Conservation (phyloP, 2,113 vertebrate genomes). For the Microtus richardsoni region DNA sequence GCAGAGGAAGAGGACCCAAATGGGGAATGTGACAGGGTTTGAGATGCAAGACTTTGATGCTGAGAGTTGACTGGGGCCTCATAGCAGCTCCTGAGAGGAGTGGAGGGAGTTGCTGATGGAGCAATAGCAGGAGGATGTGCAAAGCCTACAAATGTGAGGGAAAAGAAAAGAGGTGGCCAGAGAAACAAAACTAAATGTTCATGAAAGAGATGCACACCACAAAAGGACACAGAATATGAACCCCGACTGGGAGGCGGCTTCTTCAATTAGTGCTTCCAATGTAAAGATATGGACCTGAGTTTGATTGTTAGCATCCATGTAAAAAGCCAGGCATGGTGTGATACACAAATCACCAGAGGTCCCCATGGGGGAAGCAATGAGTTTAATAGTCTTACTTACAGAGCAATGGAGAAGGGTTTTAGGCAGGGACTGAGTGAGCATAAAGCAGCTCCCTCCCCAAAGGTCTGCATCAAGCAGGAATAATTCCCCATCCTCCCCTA, state of each 20-base stretch:
- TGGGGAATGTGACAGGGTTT: not conserved
- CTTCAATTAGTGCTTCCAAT: not conserved
- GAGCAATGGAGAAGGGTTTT: not conserved
- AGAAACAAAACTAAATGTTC: not conserved
- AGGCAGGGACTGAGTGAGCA: not conserved
- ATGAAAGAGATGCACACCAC: slow-evolving; percentile 18
- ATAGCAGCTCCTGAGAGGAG: not conserved
- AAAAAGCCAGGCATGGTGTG: not conserved
- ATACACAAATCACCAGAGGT: not conserved
- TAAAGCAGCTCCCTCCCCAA: too few species aligned
- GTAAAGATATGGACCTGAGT: not conserved
- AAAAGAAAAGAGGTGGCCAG: not conserved
- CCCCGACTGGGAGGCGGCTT: not conserved
- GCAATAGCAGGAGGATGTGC: not conserved
- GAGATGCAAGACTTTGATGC: not conserved
- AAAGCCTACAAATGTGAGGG: not conserved
- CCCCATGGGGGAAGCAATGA: not conserved
- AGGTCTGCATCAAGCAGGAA: not conserved
- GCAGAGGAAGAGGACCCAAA: slow-evolving; percentile 10
- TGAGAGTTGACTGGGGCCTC: not conserved
- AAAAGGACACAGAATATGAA: not conserved
- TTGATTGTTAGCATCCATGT: not conserved
- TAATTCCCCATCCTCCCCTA: not conserved
- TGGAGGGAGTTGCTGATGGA: not conserved
- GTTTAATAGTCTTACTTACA: not conserved